Conservation (phyloP, 2,888 invertebrate genomes). For the Macrosoma leucophasiata region DNA sequence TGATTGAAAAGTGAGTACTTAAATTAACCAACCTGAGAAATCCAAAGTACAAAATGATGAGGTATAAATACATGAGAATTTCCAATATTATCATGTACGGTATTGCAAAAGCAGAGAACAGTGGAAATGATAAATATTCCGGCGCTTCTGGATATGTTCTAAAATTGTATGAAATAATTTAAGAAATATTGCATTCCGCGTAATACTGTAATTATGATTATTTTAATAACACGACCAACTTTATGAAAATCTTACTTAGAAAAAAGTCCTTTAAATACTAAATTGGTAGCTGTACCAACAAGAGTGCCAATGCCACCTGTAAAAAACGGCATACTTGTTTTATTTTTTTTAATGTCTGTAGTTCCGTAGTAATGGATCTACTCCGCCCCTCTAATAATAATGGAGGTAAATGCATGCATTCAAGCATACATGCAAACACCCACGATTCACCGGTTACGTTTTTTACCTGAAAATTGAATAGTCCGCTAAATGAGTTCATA, state of each 20-base stretch:
- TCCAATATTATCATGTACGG: constrained; percentile 49
- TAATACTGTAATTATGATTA: constrained; percentile 1
- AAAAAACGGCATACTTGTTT: no score
- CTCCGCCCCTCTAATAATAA: no score
- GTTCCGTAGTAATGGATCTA: no score
- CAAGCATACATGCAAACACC: no score
- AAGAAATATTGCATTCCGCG: constrained; percentile 1
- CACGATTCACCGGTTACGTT: no score
- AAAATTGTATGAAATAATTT: constrained; percentile 24
- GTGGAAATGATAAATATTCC: constrained; percentile 59
- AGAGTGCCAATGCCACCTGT: constrained; percentile 82
- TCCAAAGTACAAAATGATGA: constrained; percentile 44
- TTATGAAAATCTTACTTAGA: constrained; percentile 34
- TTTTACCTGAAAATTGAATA: no score
- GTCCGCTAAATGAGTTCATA: no score
- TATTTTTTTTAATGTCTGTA: no score
- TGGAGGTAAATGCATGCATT: no score
- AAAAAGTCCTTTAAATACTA: constrained; percentile 81
- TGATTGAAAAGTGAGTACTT: no score
- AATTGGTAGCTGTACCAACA: constrained; percentile 84
- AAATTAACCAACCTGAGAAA: constrained; percentile 39
- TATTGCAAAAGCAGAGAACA: constrained; percentile 47
- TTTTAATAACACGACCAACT: not conserved
- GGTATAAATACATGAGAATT: constrained; percentile 32
- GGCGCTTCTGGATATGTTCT: constrained; percentile 76